phyloP scores from a whole-genome alignment of 2,888 invertebrate species.

The Smittia sp. region DNA sequence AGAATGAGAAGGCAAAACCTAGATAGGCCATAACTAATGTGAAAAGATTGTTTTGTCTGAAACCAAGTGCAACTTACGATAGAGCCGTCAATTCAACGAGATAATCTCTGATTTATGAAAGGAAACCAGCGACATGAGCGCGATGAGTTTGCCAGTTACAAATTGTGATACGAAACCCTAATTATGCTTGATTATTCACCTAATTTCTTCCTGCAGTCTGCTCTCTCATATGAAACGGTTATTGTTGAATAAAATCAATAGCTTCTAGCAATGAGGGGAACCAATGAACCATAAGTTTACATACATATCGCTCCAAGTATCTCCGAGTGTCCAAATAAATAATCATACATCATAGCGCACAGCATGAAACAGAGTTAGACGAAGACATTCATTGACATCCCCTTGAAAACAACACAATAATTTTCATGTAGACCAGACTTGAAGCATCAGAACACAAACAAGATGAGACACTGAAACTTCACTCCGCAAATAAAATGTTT shows the following conservation, averaged over 20 bases:
- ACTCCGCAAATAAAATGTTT: not conserved
- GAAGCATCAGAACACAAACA: not conserved
- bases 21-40: not conserved
- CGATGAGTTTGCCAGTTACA: not conserved
- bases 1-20: slow-evolving; percentile 13
- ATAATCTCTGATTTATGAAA: not conserved
- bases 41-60: not conserved
- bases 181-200: not conserved
- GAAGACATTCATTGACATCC: not conserved
- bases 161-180: slow-evolving; percentile 2
- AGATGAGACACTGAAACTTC: not conserved
- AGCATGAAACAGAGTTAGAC: not conserved
- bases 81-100: not conserved
- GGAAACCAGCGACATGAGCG: not conserved
- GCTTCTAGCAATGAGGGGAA: not conserved
- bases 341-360: not conserved
- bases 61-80: slow-evolving; percentile 9
- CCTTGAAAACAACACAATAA: slow-evolving; percentile 1
- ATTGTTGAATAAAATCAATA: not conserved
- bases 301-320: slow-evolving; percentile 25
- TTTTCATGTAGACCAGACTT: slow-evolving; percentile 2
- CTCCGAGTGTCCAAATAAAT: slow-evolving; percentile 32
- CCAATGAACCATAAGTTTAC: slow-evolving; percentile 16
- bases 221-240: not conserved
- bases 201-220: not conserved